Evolutionary conservation across 2,113 vertebrate genomes (phyloP), one percentile per base, ranked within the genome.

Genomic region (Conger conger): DNA sequence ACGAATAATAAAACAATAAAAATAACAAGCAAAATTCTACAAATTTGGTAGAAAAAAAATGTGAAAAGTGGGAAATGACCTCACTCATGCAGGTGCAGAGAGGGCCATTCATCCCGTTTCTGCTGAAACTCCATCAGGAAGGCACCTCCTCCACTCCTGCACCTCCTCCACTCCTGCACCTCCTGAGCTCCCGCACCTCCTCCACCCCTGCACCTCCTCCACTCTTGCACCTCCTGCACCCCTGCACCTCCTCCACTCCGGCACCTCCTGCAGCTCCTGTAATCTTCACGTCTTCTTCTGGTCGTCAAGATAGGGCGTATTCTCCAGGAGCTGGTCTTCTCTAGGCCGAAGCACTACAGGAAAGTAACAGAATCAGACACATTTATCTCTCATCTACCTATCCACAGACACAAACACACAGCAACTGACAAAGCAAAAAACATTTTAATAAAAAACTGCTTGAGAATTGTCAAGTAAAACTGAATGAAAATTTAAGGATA

Each of bases 301-400:
- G 40, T 91, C 73, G 73, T 95, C 94, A 91, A 91, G 92, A 87
- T 94, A 96, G 0, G 95, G 95, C 3, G 94, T 91, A 45, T 96
- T 96, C 88, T 96, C 94, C 50, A 94, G 85, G 0, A 96, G 86
- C 45, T 93, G 92, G 18, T 83, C 86, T 16, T 94, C 87, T 85
- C 95, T 91, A 18, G 94, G 94, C 42, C 94, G 92, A 76, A 96
- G 93, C 83, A 92, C 95, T 96, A 88, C 16, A 78, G 35, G 57
- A 38, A 16, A 76, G 9, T 86, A 85, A 16, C 83, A 80, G 9
- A 86, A 60, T 13, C 15, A 16, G 37, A 76, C 53, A 53, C 17
- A 78, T 53, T 1, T 63, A 77, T 78, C 15, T 18, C 13, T 53
- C 33, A 20, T 17, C 42, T 6, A n/a, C 73, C 23, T 27, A 37